Evolutionary conservation across 2,113 vertebrate genomes (phyloP), one percentile per base, ranked within the genome.

Genomic region (Diglossa brunneiventris): DNA sequence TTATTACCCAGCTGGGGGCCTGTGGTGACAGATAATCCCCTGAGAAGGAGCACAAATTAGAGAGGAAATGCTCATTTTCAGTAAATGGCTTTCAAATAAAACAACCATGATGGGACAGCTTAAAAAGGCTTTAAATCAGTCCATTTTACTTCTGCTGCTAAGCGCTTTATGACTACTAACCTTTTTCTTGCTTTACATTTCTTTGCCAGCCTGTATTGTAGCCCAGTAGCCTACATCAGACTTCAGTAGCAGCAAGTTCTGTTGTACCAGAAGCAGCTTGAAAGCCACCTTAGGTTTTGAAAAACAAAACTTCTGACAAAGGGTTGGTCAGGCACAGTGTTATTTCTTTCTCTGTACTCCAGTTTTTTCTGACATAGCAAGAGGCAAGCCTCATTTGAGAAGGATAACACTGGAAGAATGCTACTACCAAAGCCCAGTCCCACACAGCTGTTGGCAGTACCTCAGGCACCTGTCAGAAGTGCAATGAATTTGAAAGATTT

Each of bases 51-150:
- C 13, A 81, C 33, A 75, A 79, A 92, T 87, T 58, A 55, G 73
- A 94, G 15, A 82, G 73, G 61, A 94, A 83, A 84, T 56, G 46
- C 49, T 90, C 23, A 4, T 89, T 92, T 93, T 93, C 50, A 23
- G 33, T 55, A 81, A 90, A 80, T 21, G 8, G 18, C 39, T 87
- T 94, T 92, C 90, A 91, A 94, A 75, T 81, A 68, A 83, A 93
- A 47, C 22, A 70, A 13, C 39, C 20, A 2, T 35, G 28, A 89
- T n/a, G 37, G 49, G 33, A 64, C 37, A 80, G 22, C 53, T 92
- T 95, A 59, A 78, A 92, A 93, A 72, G 26, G 17, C 37, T 90
- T 90, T 73, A 58, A 79, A 84, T 89, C 49, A 93, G 61, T 58
- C 55, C 47, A 11, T 79, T 92, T 92, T 86, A 74, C 22, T 84